Percentiles rank a stretch among this genome's conserved stretches.
phyloP scores from a whole-genome alignment of 1,140 invertebrate species.

The Gryon sp. region DNA sequence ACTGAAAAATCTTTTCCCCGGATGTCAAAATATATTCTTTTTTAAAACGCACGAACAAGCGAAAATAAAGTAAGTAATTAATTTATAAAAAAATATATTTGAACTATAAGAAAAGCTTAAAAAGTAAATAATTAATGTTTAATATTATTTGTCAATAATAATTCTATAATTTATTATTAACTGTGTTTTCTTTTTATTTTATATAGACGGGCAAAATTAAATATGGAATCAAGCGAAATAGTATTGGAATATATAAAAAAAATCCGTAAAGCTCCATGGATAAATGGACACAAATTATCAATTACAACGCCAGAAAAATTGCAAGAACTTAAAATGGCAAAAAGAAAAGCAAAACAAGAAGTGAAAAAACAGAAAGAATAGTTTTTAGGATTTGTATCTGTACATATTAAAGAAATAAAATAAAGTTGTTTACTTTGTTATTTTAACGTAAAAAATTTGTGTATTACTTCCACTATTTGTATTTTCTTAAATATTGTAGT shows the following conservation, averaged over 20 bases:
- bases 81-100: slow-evolving; percentile 1
- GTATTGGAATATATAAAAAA: slow-evolving; percentile 18
- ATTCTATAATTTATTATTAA: neutral
- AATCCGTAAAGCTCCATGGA: neutral
- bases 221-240: slow-evolving; percentile 24
- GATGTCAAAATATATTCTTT: slow-evolving; percentile 12
- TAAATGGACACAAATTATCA: neutral
- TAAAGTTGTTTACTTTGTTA: too few relatives aligned
- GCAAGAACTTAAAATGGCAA: neutral
- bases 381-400: neutral
- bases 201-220: slow-evolving; percentile 35
- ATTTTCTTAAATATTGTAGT: too few relatives aligned
- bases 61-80: slow-evolving; percentile 5
- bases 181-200: too few relatives aligned
- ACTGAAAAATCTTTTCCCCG: slow-evolving; percentile 29
- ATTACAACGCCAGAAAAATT: slow-evolving; percentile 1
- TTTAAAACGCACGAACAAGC: neutral
- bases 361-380: neutral
- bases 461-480: too few relatives aligned
- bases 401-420: neutral
- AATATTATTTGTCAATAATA: neutral
- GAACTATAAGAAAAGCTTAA: neutral
- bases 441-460: too few relatives aligned
- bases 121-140: slow-evolving; percentile 6
- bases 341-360: neutral